Evolutionary conservation across 2,888 invertebrate genomes (phyloP), one percentile per base, ranked within the genome.

Genomic region (Drosophila anomalipes): DNA sequence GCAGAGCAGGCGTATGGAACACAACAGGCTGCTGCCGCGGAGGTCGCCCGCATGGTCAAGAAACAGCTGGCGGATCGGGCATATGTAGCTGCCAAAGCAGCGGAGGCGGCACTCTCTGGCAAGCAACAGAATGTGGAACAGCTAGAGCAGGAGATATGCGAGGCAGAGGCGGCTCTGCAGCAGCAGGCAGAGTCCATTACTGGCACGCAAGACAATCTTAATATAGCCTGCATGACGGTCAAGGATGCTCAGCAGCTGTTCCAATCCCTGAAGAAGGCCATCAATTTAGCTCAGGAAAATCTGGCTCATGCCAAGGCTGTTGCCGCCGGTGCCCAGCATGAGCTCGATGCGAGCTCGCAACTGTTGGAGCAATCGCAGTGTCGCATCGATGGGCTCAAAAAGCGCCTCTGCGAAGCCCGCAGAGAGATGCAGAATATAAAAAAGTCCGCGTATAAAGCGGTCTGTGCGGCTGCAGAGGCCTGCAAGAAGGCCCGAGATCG

Each of bases 31-130:
- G 95, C 96, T 49, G 96, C 96, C 95, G 96, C 96, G 0, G 96
- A 96, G 82, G 95, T 95, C 86, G 95, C 95, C 0, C 96, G 95
- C 1, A 95, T 96, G 94, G 95, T 95, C 2, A 96, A 96, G 93
- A 94, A 95, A 3, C 96, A 96, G 92, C 91, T 96, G 63, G 96
- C 96, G 0, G 96, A 96, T 81, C 96, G 95, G 84, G 96, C 96
- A 0, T 91, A 95, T 19, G 95, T 95, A 91, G 96, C 96, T 0
- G 96, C 96, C 0, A 95, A 95, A 89, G 96, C 96, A 0, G 96
- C 96, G 0, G 96, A 96, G 86, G 96, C 96, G 0, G 96, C 96
- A 0, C 92, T 96, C 0, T 94, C 95, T 4, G 96, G 96, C 0
- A 96, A 96, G 80, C 95, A 95, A 85, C 95, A 95, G 14, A 94